These are phyloP conservation scores for Carettochelys insculpta DNA, from an alignment of 2,113 vertebrate species.

Conservation along the genomic window DNA sequence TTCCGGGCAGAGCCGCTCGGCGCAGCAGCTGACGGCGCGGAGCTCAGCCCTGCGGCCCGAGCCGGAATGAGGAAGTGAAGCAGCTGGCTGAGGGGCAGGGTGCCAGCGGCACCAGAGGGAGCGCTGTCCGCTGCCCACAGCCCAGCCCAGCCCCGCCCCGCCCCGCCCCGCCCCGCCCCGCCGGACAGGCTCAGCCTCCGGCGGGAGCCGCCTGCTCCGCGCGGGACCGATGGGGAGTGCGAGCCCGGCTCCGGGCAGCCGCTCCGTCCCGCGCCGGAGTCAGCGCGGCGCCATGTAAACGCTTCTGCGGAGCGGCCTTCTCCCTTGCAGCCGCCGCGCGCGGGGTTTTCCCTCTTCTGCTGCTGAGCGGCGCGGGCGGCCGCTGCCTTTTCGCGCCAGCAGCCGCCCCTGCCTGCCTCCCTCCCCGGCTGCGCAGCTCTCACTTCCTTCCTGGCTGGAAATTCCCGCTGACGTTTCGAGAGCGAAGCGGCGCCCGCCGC, in stretches of 20 bases:
- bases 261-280: not conserved
- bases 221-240: no score
- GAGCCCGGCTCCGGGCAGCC: not conserved
- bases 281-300: not conserved
- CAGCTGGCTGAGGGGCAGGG: not conserved
- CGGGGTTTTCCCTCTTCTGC: not conserved
- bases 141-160: no score
- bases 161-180: no score
- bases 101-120: not conserved
- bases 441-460: constrained; percentile 65
- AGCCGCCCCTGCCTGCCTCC: not conserved
- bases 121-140: no score
- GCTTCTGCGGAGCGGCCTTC: not conserved
- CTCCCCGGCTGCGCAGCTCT: constrained; percentile 16
- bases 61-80: not conserved
- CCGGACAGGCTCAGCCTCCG: no score
- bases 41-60: not conserved
- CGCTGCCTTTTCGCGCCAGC: not conserved
- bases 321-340: not conserved
- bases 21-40: not conserved
- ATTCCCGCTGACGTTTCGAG: constrained; percentile 57
- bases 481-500: not conserved
- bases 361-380: not conserved
- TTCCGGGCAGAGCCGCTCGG: no score
- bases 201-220: no score